Evolutionary conservation across 2,888 invertebrate genomes (phyloP).

Genomic region (Lypha dubia): DNA sequence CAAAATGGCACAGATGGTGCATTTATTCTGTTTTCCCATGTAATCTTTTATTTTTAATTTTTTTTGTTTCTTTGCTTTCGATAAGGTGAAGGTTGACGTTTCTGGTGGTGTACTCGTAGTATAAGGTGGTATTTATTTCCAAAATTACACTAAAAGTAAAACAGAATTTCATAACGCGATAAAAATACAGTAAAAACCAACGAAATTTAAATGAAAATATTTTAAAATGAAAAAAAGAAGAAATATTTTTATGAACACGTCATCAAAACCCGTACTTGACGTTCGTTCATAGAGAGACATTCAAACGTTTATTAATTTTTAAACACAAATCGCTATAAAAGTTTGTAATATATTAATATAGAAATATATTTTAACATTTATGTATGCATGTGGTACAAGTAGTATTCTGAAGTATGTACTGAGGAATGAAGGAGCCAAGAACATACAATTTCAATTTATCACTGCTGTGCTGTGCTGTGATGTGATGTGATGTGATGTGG

Average conservation of each 20-base stretch:
- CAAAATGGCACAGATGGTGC: slow-evolving; percentile 62
- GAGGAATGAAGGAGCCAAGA: not conserved
- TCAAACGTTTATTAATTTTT: slow-evolving; percentile 43
- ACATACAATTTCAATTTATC: slow-evolving; percentile 54
- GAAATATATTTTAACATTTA: slow-evolving; percentile 9
- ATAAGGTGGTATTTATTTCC: slow-evolving; percentile 41
- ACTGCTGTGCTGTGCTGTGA: slow-evolving; percentile 49
- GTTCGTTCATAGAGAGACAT: not conserved
- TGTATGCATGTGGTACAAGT: not conserved
- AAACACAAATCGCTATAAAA: slow-evolving; percentile 53
- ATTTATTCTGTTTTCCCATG: slow-evolving; percentile 33
- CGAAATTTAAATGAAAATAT: slow-evolving; percentile 41
- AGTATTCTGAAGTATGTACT: not conserved
- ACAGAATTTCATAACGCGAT: slow-evolving; percentile 38
- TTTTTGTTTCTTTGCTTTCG: slow-evolving; percentile 11
- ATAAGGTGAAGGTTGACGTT: slow-evolving; percentile 63
- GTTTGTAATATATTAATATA: slow-evolving; percentile 34
- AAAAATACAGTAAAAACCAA: slow-evolving; percentile 33
- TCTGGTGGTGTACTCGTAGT: slow-evolving; percentile 8
- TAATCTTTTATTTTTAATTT: not conserved
- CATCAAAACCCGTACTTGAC: slow-evolving; percentile 9
- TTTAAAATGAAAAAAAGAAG: slow-evolving; percentile 6
- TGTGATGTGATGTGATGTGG: too few species aligned
- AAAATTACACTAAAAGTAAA: not conserved
- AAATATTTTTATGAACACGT: slow-evolving; percentile 31